phyloP scores from a whole-genome alignment of 2,888 invertebrate genomes.

The Eurois occulta region DNA sequence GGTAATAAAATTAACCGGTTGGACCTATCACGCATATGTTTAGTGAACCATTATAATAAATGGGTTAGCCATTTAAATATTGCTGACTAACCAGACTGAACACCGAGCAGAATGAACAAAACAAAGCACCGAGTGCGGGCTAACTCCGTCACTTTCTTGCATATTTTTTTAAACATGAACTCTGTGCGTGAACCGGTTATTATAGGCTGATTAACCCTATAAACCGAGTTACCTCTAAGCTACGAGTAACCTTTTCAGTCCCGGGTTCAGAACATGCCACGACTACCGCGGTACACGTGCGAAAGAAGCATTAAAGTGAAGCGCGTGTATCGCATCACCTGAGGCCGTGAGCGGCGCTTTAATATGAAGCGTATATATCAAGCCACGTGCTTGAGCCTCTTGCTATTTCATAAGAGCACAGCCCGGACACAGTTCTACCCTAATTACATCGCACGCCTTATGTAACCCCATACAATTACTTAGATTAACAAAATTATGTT shows the following conservation, averaged over 20 bases:
- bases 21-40: neutral
- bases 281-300: neutral
- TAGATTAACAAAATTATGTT: conserved; percentile 57
- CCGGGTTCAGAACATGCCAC: neutral
- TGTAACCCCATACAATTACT: conserved; percentile 55
- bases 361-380: neutral
- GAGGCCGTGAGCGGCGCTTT: neutral
- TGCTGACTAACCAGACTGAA: neutral
- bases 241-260: neutral
- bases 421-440: conserved; percentile 46
- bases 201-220: neutral
- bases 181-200: neutral
- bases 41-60: neutral
- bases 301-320: neutral
- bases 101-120: neutral
- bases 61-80: neutral
- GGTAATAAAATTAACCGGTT: neutral
- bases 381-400: conserved; percentile 21
- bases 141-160: neutral
- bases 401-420: conserved; percentile 46
- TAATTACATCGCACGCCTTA: conserved; percentile 54
- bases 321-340: neutral
- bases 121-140: neutral
- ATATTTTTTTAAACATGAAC: neutral
- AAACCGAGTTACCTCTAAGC: neutral